phyloP scores from a whole-genome alignment of 2,113 vertebrate genomes.

The Oncorhynchus keta region DNA sequence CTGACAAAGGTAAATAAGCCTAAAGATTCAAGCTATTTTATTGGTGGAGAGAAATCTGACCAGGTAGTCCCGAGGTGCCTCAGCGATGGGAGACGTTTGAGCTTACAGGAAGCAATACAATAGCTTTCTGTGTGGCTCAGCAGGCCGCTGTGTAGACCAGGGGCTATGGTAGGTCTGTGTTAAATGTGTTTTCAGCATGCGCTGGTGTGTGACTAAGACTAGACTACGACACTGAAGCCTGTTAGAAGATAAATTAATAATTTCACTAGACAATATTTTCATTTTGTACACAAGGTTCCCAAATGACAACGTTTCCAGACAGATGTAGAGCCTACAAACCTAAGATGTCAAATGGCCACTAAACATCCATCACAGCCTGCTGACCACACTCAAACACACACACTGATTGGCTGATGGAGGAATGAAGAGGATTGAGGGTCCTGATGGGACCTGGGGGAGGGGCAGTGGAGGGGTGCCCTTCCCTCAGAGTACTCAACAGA shows the following conservation, averaged over 20 bases:
- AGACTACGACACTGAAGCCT: constrained; percentile 42
- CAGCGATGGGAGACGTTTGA: background rate
- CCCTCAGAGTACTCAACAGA: too few relatives aligned
- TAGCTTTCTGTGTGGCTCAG: constrained; percentile 22
- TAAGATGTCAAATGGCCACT: constrained; percentile 47
- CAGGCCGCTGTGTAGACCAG: constrained; percentile 26
- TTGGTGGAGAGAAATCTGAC: constrained; percentile 8
- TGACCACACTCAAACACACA: constrained; percentile 14
- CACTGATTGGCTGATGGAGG: background rate
- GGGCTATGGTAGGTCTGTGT: constrained; percentile 28
- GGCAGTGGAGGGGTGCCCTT: too few relatives aligned
- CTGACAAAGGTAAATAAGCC: constrained; percentile 23
- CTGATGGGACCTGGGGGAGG: constrained; percentile 8
- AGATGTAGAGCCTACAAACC: constrained; percentile 35
- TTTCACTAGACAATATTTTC: constrained; percentile 46
- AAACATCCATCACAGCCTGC: constrained; percentile 47
- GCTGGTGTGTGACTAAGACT: constrained; percentile 40
- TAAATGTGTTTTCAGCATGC: constrained; percentile 9
- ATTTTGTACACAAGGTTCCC: constrained; percentile 48
- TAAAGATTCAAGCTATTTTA: constrained; percentile 25
- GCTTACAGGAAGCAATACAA: constrained; percentile 13
- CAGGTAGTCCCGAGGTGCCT: too few relatives aligned
- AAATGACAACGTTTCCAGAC: too few relatives aligned
- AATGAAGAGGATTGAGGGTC: background rate
- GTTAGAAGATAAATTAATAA: constrained; percentile 38